Conservation (phyloP, 2,888 invertebrate genomes). For the Lordiphosa andalusiaca region DNA sequence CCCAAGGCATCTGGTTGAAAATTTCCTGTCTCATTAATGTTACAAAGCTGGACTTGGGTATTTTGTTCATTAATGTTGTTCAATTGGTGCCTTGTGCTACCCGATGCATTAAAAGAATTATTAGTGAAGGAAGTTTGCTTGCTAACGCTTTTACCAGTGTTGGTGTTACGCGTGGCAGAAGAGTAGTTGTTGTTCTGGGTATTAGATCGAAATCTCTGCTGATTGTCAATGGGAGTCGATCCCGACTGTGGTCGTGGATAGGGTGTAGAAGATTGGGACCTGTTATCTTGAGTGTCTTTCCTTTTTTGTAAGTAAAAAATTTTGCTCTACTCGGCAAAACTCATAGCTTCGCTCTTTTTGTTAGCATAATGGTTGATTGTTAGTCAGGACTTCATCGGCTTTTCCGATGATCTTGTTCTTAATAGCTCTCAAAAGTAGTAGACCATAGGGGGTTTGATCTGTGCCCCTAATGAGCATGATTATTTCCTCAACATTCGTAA, state of each 20-base stretch:
- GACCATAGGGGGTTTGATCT: slow-evolving; percentile 1
- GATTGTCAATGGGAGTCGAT: too few species aligned
- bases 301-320: not conserved
- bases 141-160: too few species aligned
- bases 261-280: not conserved
- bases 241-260: not conserved
- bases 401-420: slow-evolving; percentile 36
- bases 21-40: slow-evolving; percentile 2
- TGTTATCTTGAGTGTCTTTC: not conserved
- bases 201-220: too few species aligned
- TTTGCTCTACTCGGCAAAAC: not conserved
- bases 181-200: too few species aligned
- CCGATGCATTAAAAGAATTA: not conserved
- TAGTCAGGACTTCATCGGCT: slow-evolving; percentile 29
- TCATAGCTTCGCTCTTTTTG: too few species aligned
- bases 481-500: slow-evolving; percentile 14
- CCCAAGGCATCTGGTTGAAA: not conserved
- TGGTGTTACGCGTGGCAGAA: too few species aligned
- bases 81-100: not conserved
- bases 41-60: not conserved
- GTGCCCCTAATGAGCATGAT: slow-evolving; percentile 11
- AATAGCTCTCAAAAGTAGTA: slow-evolving; percentile 7
- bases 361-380: not conserved
- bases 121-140: not conserved
- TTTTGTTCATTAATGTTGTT: not conserved